Evolutionary conservation across 2,113 vertebrate genomes (phyloP).

Genomic region (Mola mola): DNA sequence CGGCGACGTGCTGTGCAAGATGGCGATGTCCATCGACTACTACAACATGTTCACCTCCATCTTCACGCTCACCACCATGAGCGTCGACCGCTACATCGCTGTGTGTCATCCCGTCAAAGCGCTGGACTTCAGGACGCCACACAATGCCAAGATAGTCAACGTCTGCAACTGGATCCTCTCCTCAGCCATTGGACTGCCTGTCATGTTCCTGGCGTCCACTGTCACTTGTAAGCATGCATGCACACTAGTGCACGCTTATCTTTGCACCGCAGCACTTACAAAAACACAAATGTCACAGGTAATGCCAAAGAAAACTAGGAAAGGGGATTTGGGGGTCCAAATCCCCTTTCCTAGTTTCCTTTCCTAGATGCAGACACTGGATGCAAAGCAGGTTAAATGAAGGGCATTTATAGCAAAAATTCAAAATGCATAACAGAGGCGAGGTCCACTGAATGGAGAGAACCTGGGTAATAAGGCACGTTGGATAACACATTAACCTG

Average conservation of each 20-base stretch:
- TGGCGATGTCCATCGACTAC: slow-evolving; percentile 97
- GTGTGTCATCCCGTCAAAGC: slow-evolving; percentile 98
- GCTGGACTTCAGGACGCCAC: slow-evolving; percentile 94
- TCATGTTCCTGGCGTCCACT: slow-evolving; percentile 98
- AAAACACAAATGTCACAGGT: too few relatives aligned
- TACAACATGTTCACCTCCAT: slow-evolving; percentile 99
- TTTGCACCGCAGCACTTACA: background rate
- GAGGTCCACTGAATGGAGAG: too few relatives aligned
- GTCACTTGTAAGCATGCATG: slow-evolving; percentile 53
- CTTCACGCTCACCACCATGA: slow-evolving; percentile 99
- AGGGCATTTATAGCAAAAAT: too few relatives aligned
- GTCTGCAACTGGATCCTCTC: slow-evolving; percentile 98
- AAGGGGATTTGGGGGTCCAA: too few relatives aligned
- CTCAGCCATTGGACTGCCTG: slow-evolving; percentile 96
- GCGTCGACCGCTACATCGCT: slow-evolving; percentile 96
- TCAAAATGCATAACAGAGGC: too few relatives aligned
- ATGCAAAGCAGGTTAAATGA: too few relatives aligned
- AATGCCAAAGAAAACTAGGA: too few relatives aligned
- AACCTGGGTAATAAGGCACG: too few relatives aligned
- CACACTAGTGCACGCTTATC: background rate
- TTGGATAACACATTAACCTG: too few relatives aligned
- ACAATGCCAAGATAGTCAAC: slow-evolving; percentile 98
- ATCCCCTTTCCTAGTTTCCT: too few relatives aligned
- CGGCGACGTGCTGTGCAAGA: slow-evolving; percentile 93
- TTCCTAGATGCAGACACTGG: too few relatives aligned